Evolutionary conservation across 2,888 invertebrate genomes (phyloP).

Genomic region (Octonoba sinensis): DNA sequence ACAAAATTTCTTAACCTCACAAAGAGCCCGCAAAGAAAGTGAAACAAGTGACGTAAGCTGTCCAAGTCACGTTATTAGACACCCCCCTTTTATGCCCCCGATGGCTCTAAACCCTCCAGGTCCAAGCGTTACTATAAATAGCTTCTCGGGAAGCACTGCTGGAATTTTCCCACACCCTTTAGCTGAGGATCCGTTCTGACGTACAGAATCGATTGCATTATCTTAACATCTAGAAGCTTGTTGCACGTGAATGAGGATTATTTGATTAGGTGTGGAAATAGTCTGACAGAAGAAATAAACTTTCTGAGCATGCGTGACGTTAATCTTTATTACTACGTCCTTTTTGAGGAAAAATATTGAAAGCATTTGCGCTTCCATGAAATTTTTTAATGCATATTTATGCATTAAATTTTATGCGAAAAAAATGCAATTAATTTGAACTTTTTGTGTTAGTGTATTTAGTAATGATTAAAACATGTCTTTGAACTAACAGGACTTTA

Average conservation of each 20-base stretch:
- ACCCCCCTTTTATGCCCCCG: constrained; percentile 2
- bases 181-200: neutral
- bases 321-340: too few species aligned
- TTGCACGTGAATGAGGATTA: constrained; percentile 24
- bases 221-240: constrained; percentile 19
- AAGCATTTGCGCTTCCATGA: too few species aligned
- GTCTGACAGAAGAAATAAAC: too few species aligned
- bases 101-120: constrained; percentile 21
- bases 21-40: constrained; percentile 19
- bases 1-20: neutral
- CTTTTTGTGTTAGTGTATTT: too few species aligned
- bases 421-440: too few species aligned
- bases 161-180: constrained; percentile 18
- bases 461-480: too few species aligned
- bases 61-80: constrained; percentile 30
- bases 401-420: too few species aligned
- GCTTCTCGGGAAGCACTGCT: constrained; percentile 10
- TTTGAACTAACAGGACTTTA: too few species aligned
- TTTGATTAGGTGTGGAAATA: too few species aligned
- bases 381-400: too few species aligned
- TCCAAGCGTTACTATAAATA: constrained; percentile 49
- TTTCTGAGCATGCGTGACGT: too few species aligned
- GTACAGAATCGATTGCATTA: constrained; percentile 32
- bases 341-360: too few species aligned
- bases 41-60: constrained; percentile 22